These are phyloP conservation scores for Halesus radiatus DNA, from an alignment of 1,140 invertebrate species.

Conservation along the genomic window DNA sequence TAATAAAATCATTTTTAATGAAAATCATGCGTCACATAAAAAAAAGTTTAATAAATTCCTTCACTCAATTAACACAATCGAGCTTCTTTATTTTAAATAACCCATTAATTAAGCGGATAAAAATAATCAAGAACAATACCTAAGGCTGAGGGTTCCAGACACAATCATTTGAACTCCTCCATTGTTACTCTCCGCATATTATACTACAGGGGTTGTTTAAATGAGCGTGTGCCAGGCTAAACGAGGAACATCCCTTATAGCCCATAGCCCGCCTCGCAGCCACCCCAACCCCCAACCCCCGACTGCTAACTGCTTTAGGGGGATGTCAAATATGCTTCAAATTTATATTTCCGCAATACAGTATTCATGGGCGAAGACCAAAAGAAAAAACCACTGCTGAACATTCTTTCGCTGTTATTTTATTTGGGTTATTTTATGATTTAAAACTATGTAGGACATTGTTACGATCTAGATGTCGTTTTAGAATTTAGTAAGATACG, in stretches of 20 bases:
- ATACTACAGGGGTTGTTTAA: constrained; percentile 9
- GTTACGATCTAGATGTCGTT: no score
- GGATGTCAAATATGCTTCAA: constrained; percentile 5
- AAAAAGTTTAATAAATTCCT: no score
- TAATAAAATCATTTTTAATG: no score
- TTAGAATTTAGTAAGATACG: no score
- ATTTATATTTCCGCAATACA: background rate
- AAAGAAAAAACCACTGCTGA: no score
- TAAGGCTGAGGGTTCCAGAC: background rate
- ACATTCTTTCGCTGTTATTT: no score
- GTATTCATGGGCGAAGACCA: background rate
- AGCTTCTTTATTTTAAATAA: background rate
- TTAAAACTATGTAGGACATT: no score
- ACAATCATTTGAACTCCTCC: constrained; percentile 2
- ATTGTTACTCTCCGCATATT: background rate
- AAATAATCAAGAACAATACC: background rate
- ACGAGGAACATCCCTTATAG: constrained; percentile 22
- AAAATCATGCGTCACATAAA: no score
- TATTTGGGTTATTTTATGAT: no score
- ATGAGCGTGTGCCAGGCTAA: constrained; percentile 25
- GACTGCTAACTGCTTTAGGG: background rate
- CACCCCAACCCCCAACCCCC: no score
- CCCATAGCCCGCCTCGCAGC: background rate
- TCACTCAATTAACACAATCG: no score
- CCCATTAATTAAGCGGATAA: background rate